Evolutionary conservation across 1,140 invertebrate genomes (phyloP).

Genomic region (Diorhabda carinulata): DNA sequence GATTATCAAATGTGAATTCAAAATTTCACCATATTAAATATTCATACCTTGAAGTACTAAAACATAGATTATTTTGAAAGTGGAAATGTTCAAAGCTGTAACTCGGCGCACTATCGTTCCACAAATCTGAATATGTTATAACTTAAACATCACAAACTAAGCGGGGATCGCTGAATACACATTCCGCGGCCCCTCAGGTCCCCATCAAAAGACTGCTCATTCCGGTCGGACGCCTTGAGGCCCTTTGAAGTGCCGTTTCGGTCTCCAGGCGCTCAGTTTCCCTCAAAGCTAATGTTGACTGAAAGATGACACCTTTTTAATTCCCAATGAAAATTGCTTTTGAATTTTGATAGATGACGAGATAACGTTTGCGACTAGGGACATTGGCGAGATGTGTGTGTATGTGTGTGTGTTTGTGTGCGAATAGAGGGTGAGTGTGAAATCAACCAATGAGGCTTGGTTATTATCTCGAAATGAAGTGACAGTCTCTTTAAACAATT

Average conservation of each 20-base stretch:
- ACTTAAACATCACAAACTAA: constrained; percentile 33
- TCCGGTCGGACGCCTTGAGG: constrained; percentile 28
- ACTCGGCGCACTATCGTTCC: constrained; percentile 15
- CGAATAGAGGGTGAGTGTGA: not conserved
- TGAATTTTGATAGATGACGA: constrained; percentile 39
- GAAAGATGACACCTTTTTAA: constrained; percentile 44
- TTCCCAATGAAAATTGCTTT: constrained; percentile 43
- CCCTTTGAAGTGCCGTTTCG: constrained; percentile 32
- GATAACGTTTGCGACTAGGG: constrained; percentile 26
- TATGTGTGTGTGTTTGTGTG: no score
- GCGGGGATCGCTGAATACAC: constrained; percentile 23
- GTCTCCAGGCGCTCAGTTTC: constrained; percentile 26
- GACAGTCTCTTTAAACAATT: no score
- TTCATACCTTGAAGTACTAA: not conserved
- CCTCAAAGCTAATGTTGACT: constrained; percentile 28
- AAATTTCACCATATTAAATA: not conserved
- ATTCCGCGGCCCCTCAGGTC: constrained; percentile 14
- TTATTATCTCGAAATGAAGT: not conserved
- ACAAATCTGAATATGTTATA: constrained; percentile 30
- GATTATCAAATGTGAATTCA: no score
- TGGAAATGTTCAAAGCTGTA: not conserved
- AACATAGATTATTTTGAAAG: not conserved
- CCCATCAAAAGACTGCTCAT: constrained; percentile 28
- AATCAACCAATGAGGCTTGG: not conserved
- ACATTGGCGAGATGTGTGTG: constrained; percentile 1